Conservation (phyloP, 2,888 invertebrate species). For the Polyommatus iphigenia region DNA sequence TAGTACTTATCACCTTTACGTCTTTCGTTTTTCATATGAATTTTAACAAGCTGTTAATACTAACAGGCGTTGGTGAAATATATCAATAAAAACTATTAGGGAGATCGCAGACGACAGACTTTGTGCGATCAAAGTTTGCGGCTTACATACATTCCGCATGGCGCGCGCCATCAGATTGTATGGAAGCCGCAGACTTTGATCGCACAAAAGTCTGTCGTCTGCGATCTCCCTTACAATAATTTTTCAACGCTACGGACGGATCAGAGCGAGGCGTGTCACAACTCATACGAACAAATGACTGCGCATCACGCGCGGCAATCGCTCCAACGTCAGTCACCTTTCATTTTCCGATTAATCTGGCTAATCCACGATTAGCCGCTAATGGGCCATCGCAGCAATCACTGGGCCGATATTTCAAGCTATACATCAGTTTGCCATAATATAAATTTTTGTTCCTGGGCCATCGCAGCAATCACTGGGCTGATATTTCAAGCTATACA, state of each 20-base stretch:
- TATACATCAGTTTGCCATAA: background rate
- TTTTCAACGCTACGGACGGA: background rate
- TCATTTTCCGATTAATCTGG: conserved; percentile 47
- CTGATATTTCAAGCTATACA: conserved; percentile 22
- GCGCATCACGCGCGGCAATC: conserved; percentile 36
- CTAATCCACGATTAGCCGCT: conserved; percentile 46
- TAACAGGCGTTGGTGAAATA: too few species aligned
- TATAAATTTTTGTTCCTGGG: conserved; percentile 41
- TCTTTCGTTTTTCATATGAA: too few species aligned
- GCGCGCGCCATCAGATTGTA: too few species aligned
- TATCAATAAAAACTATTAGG: too few species aligned
- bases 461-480: conserved; percentile 30
- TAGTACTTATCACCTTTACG: too few species aligned
- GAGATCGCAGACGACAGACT: too few species aligned
- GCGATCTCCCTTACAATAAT: too few species aligned
- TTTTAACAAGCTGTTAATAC: too few species aligned
- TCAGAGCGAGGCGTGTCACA: background rate
- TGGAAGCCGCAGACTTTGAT: too few species aligned
- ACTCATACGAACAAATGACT: conserved; percentile 33
- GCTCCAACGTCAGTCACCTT: conserved; percentile 45
- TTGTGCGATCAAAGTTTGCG: too few species aligned
- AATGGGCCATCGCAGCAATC: conserved; percentile 43
- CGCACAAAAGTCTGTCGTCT: too few species aligned
- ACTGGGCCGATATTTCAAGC: conserved; percentile 20
- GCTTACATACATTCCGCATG: too few species aligned